These are phyloP conservation scores for Calyptommatus sinebrachiatus DNA, from an alignment of 2,113 vertebrate species.

Conservation along the genomic window DNA sequence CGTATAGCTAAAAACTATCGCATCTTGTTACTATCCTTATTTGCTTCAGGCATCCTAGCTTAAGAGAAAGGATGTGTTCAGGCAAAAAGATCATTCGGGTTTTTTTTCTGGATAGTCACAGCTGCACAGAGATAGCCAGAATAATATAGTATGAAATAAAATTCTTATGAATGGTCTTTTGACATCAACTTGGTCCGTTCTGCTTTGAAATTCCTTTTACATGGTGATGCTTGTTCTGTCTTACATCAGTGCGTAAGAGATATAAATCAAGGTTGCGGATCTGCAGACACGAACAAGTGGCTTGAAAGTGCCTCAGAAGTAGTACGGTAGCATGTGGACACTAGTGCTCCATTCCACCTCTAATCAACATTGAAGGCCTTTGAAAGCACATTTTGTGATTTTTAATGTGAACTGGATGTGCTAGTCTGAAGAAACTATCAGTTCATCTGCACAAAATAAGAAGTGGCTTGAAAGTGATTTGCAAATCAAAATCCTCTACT, in stretches of 20 bases:
- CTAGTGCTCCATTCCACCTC: too few species aligned
- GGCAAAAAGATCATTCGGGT: rapidly evolving
- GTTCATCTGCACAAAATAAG: too few species aligned
- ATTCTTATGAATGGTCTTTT: neutral
- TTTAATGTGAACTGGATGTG: too few species aligned
- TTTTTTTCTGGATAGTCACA: constrained; percentile 8
- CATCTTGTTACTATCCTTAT: constrained; percentile 47
- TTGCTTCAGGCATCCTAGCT: neutral
- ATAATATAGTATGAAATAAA: neutral
- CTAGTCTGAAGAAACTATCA: too few species aligned
- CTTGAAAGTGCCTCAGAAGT: too few species aligned
- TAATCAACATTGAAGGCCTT: too few species aligned
- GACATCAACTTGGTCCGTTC: neutral
- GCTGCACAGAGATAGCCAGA: neutral
- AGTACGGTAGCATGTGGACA: too few species aligned
- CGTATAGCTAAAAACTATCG: constrained; percentile 43
- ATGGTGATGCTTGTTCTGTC: constrained; percentile 4
- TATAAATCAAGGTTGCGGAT: neutral
- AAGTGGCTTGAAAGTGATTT: too few species aligned
- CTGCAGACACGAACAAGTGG: too few species aligned
- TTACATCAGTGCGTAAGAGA: neutral
- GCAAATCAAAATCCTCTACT: too few species aligned
- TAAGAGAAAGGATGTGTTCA: rapidly evolving
- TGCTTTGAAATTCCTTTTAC: rapidly evolving
- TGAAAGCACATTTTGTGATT: too few species aligned